Evolutionary conservation across 2,888 invertebrate genomes (phyloP).

Genomic region (Thymelicus acteon): DNA sequence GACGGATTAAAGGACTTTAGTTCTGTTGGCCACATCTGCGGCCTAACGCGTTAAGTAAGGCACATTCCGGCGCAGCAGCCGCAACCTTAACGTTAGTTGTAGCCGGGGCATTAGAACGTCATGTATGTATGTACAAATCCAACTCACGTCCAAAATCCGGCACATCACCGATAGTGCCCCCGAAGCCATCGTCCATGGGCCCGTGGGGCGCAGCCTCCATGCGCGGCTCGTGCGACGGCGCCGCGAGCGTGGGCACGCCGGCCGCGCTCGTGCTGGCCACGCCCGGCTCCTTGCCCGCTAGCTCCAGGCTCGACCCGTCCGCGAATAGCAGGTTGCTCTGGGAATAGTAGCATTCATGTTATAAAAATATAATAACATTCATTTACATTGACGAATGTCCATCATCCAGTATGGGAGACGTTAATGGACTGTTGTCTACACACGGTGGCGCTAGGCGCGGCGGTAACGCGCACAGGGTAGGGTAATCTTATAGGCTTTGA

Average conservation of each 20-base stretch:
- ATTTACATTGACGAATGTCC: too few species aligned
- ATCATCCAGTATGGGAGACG: slow-evolving; percentile 94
- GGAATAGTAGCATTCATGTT: slow-evolving; percentile 42
- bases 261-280: slow-evolving; percentile 71
- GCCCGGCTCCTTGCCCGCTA: slow-evolving; percentile 66
- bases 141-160: slow-evolving; percentile 92
- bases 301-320: slow-evolving; percentile 87
- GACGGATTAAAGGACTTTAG: too few species aligned
- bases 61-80: too few species aligned
- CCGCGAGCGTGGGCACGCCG: slow-evolving; percentile 84
- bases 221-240: slow-evolving; percentile 66
- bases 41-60: too few species aligned
- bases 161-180: slow-evolving; percentile 91
- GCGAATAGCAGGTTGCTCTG: slow-evolving; percentile 90
- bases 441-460: slow-evolving; percentile 87
- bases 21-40: too few species aligned
- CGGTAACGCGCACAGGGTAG: slow-evolving; percentile 94
- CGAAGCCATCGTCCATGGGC: slow-evolving; percentile 93
- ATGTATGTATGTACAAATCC: neutral
- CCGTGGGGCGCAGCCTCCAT: slow-evolving; percentile 90
- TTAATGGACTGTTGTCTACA: slow-evolving; percentile 95
- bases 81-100: too few species aligned
- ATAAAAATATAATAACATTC: too few species aligned
- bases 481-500: slow-evolving; percentile 50
- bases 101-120: too few species aligned